phyloP scores from a whole-genome alignment of 1,140 invertebrate genomes.

The Drosophila carrolli region DNA sequence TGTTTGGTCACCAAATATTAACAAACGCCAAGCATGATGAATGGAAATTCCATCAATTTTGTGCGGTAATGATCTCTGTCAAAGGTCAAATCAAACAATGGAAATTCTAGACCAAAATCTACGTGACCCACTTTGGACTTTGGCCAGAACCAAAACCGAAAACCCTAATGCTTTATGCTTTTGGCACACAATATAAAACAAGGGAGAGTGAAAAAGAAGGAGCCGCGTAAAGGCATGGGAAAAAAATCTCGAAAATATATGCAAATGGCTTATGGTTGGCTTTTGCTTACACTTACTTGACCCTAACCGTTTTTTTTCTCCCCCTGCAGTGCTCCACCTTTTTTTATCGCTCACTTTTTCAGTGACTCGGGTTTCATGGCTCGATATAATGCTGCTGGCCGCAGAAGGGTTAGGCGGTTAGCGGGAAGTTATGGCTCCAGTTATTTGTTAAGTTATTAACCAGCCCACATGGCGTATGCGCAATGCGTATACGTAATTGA shows the following conservation, averaged over 20 bases:
- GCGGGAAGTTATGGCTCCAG: conserved; percentile 48
- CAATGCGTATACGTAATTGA: conserved; percentile 53
- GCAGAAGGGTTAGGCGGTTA: conserved; percentile 9
- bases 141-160: conserved; percentile 17
- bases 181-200: conserved; percentile 22
- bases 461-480: conserved; percentile 53
- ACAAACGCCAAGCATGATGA: conserved; percentile 18
- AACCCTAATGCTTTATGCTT: conserved; percentile 39
- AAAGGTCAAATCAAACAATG: conserved; percentile 49
- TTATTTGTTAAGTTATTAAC: conserved; percentile 74
- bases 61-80: conserved; percentile 49
- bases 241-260: conserved; percentile 63
- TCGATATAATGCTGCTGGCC: conserved; percentile 41
- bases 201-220: conserved; percentile 1
- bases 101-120: conserved; percentile 43
- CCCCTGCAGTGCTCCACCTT: conserved; percentile 16
- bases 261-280: conserved; percentile 70
- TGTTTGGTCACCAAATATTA: conserved; percentile 34
- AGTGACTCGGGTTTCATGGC: conserved; percentile 29
- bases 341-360: conserved; percentile 60
- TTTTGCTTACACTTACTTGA: conserved; percentile 72
- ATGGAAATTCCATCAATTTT: conserved; percentile 54
- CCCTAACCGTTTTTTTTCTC: conserved; percentile 17
- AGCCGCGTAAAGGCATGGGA: conserved; percentile 2
- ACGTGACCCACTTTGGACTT: conserved; percentile 48